Percentiles rank a stretch among this genome's conserved stretches.
phyloP scores from a whole-genome alignment of 2,888 invertebrate species.

The Meganola albula region DNA sequence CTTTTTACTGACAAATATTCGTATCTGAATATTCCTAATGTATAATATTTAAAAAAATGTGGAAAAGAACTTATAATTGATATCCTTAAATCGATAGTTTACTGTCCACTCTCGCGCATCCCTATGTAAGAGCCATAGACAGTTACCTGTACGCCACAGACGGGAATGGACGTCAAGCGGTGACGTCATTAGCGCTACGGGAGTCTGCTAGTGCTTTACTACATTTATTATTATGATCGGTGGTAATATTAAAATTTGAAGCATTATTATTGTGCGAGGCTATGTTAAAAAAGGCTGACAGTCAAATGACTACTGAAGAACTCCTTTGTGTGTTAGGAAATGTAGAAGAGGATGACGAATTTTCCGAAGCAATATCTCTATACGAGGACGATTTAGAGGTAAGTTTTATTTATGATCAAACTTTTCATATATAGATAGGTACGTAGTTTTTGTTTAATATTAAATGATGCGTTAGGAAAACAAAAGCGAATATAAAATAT shows the following conservation, averaged over 20 bases:
- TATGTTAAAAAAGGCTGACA: conserved; percentile 12
- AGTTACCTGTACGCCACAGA: conserved; percentile 12
- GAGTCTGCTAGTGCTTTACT: conserved; percentile 13
- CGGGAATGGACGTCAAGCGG: conserved; percentile 11
- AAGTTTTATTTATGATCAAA: conserved; percentile 10
- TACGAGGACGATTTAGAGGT: conserved; percentile 11
- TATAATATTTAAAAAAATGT: conserved; percentile 4
- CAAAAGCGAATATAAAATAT: conserved; percentile 11
- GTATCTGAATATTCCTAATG: conserved; percentile 4
- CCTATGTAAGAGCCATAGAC: conserved; percentile 6
- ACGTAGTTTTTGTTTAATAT: conserved; percentile 11
- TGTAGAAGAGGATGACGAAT: conserved; percentile 10
- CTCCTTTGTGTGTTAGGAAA: conserved; percentile 12
- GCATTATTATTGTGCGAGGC: conserved; percentile 13
- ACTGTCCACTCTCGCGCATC: conserved; percentile 9
- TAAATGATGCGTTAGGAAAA: conserved; percentile 11
- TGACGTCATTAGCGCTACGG: conserved; percentile 13
- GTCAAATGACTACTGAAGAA: conserved; percentile 13
- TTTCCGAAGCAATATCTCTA: conserved; percentile 8
- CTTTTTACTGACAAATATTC: conserved; percentile 4
- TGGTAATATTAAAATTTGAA: conserved; percentile 11
- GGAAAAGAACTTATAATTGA: conserved; percentile 7
- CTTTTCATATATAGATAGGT: conserved; percentile 6
- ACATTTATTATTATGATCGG: conserved; percentile 15
- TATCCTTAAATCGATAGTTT: conserved; percentile 9